Base-by-base conservation (phyloP, 2,888 invertebrate species). In the Morpho helenor region DNA sequence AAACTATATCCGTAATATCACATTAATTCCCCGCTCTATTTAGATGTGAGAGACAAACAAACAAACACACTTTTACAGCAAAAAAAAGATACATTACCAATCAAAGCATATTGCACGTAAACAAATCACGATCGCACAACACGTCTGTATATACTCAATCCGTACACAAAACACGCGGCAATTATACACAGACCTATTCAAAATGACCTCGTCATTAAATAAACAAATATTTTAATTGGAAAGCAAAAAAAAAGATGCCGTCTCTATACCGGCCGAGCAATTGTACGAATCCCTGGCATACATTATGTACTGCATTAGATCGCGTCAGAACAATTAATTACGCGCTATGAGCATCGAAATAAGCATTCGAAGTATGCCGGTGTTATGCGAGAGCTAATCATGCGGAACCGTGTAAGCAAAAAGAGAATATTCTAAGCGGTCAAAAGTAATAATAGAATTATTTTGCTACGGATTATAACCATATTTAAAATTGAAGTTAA, bases 261-360 rank as follows among this genome's bases (percentile, higher is more conserved):
- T 42, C 39, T 9, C 7, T 47, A 41, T 53, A 53, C 43, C 49
- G 10, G 40, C 23, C n/a, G 39, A 49, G 45, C 41, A 48, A 49
- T 55, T 39, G 52, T 46, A 16, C 49, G 40, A 57, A 47, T 49
- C 57, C 49, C 47, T 43, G 59, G 47, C 49, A 52, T 49, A 52
- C 61, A 58, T 61, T 31, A 48, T 59, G 61, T 50, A 63, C 59
- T 59, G 59, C 55, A 40, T 56, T 60, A 52, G 51, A 56, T 44
- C 57, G 54, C 69, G 71, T 69, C 72, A 67, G 59, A 54, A 60
- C 61, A 66, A 70, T 74, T 72, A 73, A 68, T 68, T 62, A 67
- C 62, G 67, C 59, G 69, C 72, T 68, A 66, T 70, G 70, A 69
- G 69, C 73, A 64, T 65, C 68, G 63, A 67, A 73, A 70, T 60